phyloP scores from a whole-genome alignment of 2,113 vertebrate genomes.

The Tiliqua scincoides region DNA sequence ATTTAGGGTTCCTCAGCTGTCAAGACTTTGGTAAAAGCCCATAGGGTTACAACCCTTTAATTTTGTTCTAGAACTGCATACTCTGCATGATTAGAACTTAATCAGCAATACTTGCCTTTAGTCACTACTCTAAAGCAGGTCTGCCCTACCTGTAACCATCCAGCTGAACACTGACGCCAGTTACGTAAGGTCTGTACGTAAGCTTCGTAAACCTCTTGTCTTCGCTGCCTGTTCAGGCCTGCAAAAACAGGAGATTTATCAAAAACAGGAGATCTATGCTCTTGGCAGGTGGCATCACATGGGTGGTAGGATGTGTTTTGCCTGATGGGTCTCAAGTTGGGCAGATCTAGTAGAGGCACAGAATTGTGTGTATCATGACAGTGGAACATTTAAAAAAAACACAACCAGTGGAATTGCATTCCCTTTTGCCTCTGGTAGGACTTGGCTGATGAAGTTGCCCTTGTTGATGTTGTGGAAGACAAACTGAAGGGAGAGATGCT shows the following conservation, averaged over 20 bases:
- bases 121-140: too few relatives aligned
- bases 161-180: neutral
- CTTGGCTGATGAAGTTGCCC: conserved; percentile 92
- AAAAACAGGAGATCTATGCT: too few relatives aligned
- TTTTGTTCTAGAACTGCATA: too few relatives aligned
- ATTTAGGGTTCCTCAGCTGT: too few relatives aligned
- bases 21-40: too few relatives aligned
- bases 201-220: neutral
- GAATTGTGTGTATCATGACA: neutral
- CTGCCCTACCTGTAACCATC: neutral
- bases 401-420: neutral
- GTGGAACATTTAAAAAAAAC: neutral
- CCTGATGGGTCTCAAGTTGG: neutral
- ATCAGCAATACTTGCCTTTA: too few relatives aligned
- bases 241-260: neutral
- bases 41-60: too few relatives aligned
- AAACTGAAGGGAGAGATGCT: conserved; percentile 96
- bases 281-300: neutral
- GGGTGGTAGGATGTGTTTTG: neutral
- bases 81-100: too few relatives aligned
- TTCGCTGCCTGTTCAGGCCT: neutral
- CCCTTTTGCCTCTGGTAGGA: conserved; percentile 79
- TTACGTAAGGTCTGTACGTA: neutral
- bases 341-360: neutral
- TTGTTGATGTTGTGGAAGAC: conserved; percentile 98